Evolutionary conservation across 2,797 vertebrate species (phyloP), one percentile per base, ranked within the genome.

Genomic region (Miichthys miiuy): DNA sequence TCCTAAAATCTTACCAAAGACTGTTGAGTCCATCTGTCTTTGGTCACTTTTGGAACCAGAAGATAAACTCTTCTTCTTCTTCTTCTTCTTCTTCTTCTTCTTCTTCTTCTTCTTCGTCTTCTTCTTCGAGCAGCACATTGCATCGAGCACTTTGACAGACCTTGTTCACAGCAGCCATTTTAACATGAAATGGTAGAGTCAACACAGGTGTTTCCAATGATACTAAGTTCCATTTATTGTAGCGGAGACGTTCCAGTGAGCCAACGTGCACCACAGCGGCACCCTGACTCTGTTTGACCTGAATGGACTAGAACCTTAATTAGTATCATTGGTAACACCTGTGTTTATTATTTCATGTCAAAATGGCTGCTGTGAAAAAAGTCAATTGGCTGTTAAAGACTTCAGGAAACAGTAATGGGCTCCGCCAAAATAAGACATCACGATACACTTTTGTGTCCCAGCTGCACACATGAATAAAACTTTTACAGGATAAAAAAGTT

Each of bases 401-500:
- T 65, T 68, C 80, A 81, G 65, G 63, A 81, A 84, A 77, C 68
- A 54, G 85, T 80, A 86, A 88, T 81, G 48, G 41, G 75, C 76
- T 69, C 57, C 46, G 25, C 25, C 62, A 70, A 78, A 89, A 84
- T 69, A 83, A 79, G 80, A 87, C 80, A 81, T 84, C 63, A 86
- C 82, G 83, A 74, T 46, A 38, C 64, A 82, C 48, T 18, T 80
- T 89, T 75, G 50, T 83, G 70, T 51, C 81, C 60, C 64, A 69
- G 34, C 78, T 84, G 87, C 68, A 78, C 60, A 77, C 78, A 88
- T 86, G 86, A 89, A 90, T 89, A 86, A 83, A 90, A 91, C 69
- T 80, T 60, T 75, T 67, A 87, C 68, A 81, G 8, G 34, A 34
- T 34, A 81, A 76, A 74, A 74, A 90, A 87, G 20, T 23, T 21